Percentiles rank a stretch among this genome's conserved stretches.
phyloP scores from a whole-genome alignment of 2,888 invertebrate species.

The Coelinius sp. region DNA sequence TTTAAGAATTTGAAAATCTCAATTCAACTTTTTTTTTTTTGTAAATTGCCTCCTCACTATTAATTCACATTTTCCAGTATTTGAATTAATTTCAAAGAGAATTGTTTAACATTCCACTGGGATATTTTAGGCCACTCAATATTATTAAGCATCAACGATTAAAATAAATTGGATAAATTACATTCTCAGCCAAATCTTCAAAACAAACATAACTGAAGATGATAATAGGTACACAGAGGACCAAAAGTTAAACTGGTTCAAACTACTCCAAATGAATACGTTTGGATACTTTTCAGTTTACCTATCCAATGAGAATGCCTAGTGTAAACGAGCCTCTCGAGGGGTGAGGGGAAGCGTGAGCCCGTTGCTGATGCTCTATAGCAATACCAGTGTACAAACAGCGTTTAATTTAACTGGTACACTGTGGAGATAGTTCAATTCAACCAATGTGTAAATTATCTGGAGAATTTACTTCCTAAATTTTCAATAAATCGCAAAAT shows the following conservation, averaged over 20 bases:
- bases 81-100: too few relatives aligned
- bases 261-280: conserved; percentile 12
- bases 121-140: too few relatives aligned
- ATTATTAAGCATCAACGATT: background rate
- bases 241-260: background rate
- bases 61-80: too few relatives aligned
- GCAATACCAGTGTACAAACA: conserved; percentile 48
- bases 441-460: conserved; percentile 15
- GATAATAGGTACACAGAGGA: background rate
- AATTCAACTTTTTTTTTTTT: too few relatives aligned
- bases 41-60: too few relatives aligned
- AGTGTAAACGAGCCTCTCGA: conserved; percentile 52
- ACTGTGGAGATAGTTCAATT: conserved; percentile 42
- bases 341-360: conserved; percentile 30
- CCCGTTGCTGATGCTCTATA: conserved; percentile 36
- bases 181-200: background rate
- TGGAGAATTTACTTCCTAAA: background rate
- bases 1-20: too few relatives aligned
- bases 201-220: background rate
- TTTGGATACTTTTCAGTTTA: conserved; percentile 50
- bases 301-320: conserved; percentile 54
- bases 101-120: too few relatives aligned
- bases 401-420: conserved; percentile 58
- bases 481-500: background rate
- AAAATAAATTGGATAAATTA: background rate